Evolutionary conservation across 2,888 invertebrate genomes (phyloP).

Genomic region (Thymelicus sylvestris): DNA sequence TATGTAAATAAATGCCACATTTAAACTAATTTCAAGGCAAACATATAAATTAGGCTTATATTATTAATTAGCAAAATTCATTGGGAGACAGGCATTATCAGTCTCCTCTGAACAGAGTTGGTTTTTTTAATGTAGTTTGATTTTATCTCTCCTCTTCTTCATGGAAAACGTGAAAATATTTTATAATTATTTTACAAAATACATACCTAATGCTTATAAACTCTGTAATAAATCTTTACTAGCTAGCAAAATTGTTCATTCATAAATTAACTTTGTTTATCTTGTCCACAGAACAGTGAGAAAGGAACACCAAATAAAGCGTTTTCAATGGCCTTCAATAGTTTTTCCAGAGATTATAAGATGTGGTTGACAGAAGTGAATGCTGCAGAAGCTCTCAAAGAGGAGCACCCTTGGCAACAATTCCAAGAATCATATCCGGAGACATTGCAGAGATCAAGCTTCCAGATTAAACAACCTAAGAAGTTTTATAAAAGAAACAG

Average conservation of each 20-base stretch:
- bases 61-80: too few species aligned
- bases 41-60: too few species aligned
- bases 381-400: slow-evolving; percentile 65
- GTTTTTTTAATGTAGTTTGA: too few species aligned
- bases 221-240: too few species aligned
- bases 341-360: slow-evolving; percentile 61
- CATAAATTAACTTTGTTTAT: slow-evolving; percentile 4
- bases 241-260: neutral
- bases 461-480: slow-evolving; percentile 66
- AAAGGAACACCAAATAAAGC: slow-evolving; percentile 55
- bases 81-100: too few species aligned
- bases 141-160: too few species aligned
- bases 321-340: slow-evolving; percentile 65
- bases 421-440: slow-evolving; percentile 76
- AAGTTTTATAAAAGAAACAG: slow-evolving; percentile 68
- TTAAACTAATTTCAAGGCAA: too few species aligned
- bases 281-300: slow-evolving; percentile 62
- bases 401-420: slow-evolving; percentile 87
- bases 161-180: neutral
- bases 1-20: neutral
- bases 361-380: slow-evolving; percentile 71
- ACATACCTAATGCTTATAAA: too few species aligned
- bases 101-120: too few species aligned
- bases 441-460: slow-evolving; percentile 63
- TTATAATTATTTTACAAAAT: neutral